phyloP scores from a whole-genome alignment of 2,888 invertebrate genomes.

The Trachelus tabidus region DNA sequence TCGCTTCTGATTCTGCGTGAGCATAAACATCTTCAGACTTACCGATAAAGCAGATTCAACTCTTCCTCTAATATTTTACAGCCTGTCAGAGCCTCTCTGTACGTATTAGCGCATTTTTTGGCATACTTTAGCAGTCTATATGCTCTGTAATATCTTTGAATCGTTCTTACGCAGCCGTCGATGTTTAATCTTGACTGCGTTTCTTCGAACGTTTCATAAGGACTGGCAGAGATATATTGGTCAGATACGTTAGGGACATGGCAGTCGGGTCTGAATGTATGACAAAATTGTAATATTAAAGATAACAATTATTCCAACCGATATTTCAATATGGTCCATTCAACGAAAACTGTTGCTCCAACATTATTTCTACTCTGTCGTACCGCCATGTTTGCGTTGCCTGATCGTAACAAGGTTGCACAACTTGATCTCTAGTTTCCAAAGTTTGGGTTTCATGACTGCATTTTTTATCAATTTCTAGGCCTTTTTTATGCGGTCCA shows the following conservation, averaged over 20 bases:
- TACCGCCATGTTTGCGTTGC: constrained; percentile 73
- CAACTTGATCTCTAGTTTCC: constrained; percentile 67
- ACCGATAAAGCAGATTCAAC: constrained; percentile 27
- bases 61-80: constrained; percentile 69
- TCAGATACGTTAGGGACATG: constrained; percentile 75
- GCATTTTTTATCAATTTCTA: constrained; percentile 68
- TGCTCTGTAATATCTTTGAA: constrained; percentile 75
- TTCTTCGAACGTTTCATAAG: constrained; percentile 76
- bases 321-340: not conserved
- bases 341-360: not conserved
- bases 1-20: not conserved
- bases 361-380: not conserved
- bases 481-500: constrained; percentile 70
- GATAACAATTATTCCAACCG: not conserved
- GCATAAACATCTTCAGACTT: not conserved
- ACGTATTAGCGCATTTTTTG: constrained; percentile 67
- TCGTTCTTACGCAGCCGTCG: constrained; percentile 67
- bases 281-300: not conserved
- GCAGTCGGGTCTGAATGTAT: constrained; percentile 63
- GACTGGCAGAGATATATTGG: constrained; percentile 70
- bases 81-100: constrained; percentile 68
- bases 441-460: constrained; percentile 78
- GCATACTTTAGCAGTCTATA: constrained; percentile 70
- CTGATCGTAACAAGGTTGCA: constrained; percentile 68
- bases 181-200: constrained; percentile 71